Evolutionary conservation across 2,888 invertebrate genomes (phyloP).

Genomic region (Graphium colonna): DNA sequence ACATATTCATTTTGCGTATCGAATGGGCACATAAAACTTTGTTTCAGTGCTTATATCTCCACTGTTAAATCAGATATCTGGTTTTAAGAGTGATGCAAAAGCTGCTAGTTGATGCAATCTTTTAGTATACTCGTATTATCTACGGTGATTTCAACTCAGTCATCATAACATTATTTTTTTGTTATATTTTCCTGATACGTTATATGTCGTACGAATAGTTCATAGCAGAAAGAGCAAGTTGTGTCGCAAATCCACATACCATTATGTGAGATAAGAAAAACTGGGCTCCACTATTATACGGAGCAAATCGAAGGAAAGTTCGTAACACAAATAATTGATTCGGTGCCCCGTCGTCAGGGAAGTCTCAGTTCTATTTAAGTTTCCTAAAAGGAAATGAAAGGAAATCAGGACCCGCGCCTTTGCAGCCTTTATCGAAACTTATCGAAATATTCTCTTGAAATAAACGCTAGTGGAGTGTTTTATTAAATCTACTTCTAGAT

Average conservation of each 20-base stretch:
- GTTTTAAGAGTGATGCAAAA: too few species aligned
- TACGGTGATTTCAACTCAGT: too few species aligned
- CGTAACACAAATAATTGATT: slow-evolving; percentile 77
- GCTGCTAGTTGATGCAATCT: too few species aligned
- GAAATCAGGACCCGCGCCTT: slow-evolving; percentile 71
- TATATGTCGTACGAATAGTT: not conserved
- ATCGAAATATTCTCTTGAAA: slow-evolving; percentile 64
- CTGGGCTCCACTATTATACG: slow-evolving; percentile 47
- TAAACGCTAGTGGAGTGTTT: slow-evolving; percentile 50
- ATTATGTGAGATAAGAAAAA: slow-evolving; percentile 49
- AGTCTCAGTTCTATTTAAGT: slow-evolving; percentile 78
- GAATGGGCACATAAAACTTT: too few species aligned
- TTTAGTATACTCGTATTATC: too few species aligned
- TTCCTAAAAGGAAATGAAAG: slow-evolving; percentile 79
- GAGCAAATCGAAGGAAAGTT: slow-evolving; percentile 64
- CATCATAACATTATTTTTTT: too few species aligned
- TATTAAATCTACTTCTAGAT: slow-evolving; percentile 57
- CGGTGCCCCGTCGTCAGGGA: slow-evolving; percentile 70
- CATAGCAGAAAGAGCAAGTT: not conserved
- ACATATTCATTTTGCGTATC: too few species aligned
- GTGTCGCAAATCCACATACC: slow-evolving; percentile 37
- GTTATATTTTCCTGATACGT: too few species aligned
- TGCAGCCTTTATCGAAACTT: slow-evolving; percentile 71
- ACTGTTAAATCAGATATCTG: too few species aligned
- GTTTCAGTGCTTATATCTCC: too few species aligned